A percentile compares a stretch with the other conserved stretches of the same genome.
These are phyloP conservation scores for Hypomecis atomaria DNA, from an alignment of 2,888 invertebrate genomes.

Conservation along the genomic window DNA sequence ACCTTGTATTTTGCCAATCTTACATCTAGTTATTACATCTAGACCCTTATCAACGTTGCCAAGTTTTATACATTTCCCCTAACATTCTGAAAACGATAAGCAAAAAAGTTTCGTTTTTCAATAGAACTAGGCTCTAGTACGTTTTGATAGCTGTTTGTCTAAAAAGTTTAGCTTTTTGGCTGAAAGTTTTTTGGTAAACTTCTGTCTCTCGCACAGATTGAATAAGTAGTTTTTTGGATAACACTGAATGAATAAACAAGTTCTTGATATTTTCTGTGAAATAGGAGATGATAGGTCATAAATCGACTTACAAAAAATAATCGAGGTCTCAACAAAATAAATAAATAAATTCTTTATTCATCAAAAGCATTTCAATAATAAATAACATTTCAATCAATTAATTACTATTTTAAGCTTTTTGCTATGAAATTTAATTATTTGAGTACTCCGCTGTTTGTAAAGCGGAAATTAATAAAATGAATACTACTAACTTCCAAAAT, in stretches of 20 bases:
- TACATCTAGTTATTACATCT: neutral
- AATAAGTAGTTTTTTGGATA: conserved; percentile 6
- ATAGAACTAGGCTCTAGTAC: conserved; percentile 10
- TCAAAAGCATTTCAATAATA: too few relatives aligned
- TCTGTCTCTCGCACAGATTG: conserved; percentile 8
- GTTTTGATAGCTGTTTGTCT: conserved; percentile 12
- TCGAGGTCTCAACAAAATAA: too few relatives aligned
- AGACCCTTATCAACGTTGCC: neutral
- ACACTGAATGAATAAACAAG: conserved; percentile 3
- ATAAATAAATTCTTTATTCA: too few relatives aligned
- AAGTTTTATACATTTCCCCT: neutral
- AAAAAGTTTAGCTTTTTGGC: conserved; percentile 4
- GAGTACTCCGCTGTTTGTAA: too few relatives aligned
- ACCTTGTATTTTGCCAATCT: too few relatives aligned
- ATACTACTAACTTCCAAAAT: too few relatives aligned
- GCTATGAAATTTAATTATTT: too few relatives aligned
- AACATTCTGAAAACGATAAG: neutral
- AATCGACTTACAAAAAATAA: too few relatives aligned
- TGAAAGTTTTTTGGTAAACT: neutral
- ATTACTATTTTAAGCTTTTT: too few relatives aligned
- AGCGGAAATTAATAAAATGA: too few relatives aligned
- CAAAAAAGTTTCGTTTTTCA: neutral
- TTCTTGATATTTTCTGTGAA: conserved; percentile 3
- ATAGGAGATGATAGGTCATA: neutral
- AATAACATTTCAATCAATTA: too few relatives aligned